These are phyloP conservation scores for Magallana gigas DNA, from an alignment of 1,140 invertebrate species.

Conservation along the genomic window DNA sequence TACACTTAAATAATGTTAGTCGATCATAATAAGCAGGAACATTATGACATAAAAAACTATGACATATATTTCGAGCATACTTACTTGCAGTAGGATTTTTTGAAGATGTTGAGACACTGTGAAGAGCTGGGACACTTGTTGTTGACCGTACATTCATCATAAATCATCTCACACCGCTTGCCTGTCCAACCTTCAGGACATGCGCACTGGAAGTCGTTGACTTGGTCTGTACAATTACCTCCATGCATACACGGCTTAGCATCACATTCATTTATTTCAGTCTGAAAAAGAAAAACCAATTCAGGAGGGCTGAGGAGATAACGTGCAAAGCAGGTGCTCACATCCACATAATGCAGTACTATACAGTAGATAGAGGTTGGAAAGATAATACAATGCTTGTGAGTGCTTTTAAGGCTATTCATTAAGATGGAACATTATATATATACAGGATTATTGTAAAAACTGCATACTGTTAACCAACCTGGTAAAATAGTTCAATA, in stretches of 20 bases:
- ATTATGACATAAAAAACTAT: background rate
- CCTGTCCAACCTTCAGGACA: slow-evolving; percentile 92
- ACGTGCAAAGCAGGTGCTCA: no score
- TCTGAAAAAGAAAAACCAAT: slow-evolving; percentile 36
- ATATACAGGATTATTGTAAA: no score
- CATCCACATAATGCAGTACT: no score
- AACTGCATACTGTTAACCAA: no score
- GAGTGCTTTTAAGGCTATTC: no score
- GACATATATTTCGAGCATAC: background rate
- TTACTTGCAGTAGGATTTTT: slow-evolving; percentile 91
- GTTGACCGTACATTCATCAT: slow-evolving; percentile 91
- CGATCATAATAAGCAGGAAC: background rate
- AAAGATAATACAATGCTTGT: no score
- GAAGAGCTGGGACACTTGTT: slow-evolving; percentile 92
- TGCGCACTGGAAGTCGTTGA: slow-evolving; percentile 90
- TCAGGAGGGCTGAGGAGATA: no score
- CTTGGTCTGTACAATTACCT: slow-evolving; percentile 89
- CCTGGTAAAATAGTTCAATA: no score
- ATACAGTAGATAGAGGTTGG: no score
- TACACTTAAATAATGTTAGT: no score
- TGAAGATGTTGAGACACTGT: slow-evolving; percentile 87
- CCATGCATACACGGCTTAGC: slow-evolving; percentile 95
- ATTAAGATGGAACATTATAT: no score
- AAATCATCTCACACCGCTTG: slow-evolving; percentile 90
- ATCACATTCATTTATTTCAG: slow-evolving; percentile 89